phyloP scores from a whole-genome alignment of 2,113 vertebrate genomes.

The Pygoscelis adeliae region DNA sequence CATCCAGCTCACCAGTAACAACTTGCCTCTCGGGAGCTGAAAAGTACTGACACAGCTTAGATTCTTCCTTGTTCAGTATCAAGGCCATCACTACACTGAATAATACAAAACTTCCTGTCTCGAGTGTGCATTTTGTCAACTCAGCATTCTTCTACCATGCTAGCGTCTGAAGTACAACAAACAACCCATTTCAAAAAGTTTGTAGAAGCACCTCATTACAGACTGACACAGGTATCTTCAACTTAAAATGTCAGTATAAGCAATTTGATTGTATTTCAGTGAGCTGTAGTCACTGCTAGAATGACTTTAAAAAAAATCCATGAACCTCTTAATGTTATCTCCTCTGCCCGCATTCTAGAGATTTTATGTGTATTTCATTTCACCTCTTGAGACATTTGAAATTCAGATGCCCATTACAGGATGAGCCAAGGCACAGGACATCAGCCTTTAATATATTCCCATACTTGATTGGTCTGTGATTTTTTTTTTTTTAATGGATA shows the following conservation, averaged over 20 bases:
- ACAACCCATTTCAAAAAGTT: background rate
- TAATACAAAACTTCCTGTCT: background rate
- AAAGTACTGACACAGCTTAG: background rate
- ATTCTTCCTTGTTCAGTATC: background rate
- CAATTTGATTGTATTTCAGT: background rate
- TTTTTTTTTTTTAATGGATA: fast-evolving
- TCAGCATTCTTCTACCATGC: background rate
- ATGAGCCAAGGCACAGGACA: background rate
- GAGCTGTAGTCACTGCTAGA: background rate
- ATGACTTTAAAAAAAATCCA: background rate
- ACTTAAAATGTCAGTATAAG: background rate
- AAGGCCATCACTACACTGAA: background rate
- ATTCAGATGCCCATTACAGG: background rate
- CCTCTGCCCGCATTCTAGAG: background rate
- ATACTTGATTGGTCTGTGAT: background rate
- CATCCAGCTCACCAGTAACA: background rate
- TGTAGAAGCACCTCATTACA: background rate
- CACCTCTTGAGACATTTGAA: background rate
- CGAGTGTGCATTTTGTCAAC: background rate
- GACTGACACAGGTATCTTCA: background rate
- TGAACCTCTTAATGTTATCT: background rate
- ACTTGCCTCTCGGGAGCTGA: background rate
- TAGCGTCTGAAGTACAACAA: background rate
- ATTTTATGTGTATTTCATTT: background rate
- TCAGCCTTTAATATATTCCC: background rate